Evolutionary conservation across 1,140 invertebrate genomes (phyloP).

Genomic region (Ceratosolen solmsi): DNA sequence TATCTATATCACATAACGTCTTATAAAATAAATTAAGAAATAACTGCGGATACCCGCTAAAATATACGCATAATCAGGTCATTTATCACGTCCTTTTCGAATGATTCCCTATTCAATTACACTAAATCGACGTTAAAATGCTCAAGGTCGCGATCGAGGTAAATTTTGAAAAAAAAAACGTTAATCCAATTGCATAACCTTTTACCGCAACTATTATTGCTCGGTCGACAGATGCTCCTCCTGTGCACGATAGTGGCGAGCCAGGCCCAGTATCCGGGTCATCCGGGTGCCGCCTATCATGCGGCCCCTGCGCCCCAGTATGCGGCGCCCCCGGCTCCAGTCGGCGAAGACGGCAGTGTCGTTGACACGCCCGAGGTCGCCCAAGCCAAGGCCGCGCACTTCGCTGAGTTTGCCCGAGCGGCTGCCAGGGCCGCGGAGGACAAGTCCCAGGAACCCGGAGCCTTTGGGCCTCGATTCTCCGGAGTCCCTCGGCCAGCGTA

Average conservation of each 20-base stretch:
- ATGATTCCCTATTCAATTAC: no score
- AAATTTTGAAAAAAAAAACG: no score
- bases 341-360: slow-evolving; percentile 73
- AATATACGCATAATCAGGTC: no score
- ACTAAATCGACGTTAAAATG: not conserved
- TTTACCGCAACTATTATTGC: no score
- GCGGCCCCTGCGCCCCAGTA: slow-evolving; percentile 46
- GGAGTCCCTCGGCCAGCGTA: slow-evolving; percentile 45
- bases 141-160: not conserved
- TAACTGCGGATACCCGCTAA: no score
- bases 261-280: slow-evolving; percentile 61
- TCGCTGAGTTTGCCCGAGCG: slow-evolving; percentile 72
- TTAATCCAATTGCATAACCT: no score
- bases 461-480: slow-evolving; percentile 39
- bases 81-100: no score
- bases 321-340: slow-evolving; percentile 72
- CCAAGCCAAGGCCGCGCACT: slow-evolving; percentile 72
- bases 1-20: no score
- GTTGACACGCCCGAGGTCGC: slow-evolving; percentile 75
- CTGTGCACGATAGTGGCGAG: slow-evolving; percentile 55
- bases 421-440: slow-evolving; percentile 65
- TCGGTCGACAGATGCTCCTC: slow-evolving; percentile 61
- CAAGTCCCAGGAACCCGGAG: slow-evolving; percentile 54
- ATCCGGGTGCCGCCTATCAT: slow-evolving; percentile 61
- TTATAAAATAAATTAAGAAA: no score